These are phyloP conservation scores for Dicrurus megarhynchus DNA, from an alignment of 2,113 vertebrate genomes.

Conservation along the genomic window DNA sequence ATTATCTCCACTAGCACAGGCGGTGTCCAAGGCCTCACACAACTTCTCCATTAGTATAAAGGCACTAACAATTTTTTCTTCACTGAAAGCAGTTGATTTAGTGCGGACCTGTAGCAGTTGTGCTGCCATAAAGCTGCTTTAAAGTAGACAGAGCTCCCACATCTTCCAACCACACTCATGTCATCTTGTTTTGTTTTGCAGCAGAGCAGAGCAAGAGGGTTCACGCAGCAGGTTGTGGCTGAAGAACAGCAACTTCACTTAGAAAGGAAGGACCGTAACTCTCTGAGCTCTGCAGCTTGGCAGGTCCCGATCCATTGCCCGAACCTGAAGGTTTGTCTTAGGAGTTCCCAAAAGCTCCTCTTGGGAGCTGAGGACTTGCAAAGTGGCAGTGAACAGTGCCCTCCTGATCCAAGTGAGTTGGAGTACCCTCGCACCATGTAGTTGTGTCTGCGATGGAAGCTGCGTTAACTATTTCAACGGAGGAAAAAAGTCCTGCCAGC, in stretches of 20 bases:
- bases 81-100: not conserved
- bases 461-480: not conserved
- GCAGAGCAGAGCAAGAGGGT: not conserved
- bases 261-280: accelerated
- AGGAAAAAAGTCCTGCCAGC: not conserved
- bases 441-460: accelerated
- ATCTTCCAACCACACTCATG: not conserved
- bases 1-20: not conserved
- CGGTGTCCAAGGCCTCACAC: not conserved
- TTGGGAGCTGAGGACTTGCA: not conserved
- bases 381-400: not conserved
- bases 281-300: not conserved
- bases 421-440: not conserved
- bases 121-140: not conserved
- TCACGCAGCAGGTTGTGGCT: not conserved
- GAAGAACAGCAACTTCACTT: not conserved
- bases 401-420: not conserved
- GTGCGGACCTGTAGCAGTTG: not conserved
- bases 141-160: not conserved
- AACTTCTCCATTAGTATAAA: not conserved
- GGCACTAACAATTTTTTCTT: not conserved
- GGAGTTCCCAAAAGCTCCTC: not conserved
- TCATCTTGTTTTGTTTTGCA: not conserved
- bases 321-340: not conserved
- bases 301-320: accelerated